Percentiles rank a stretch among this genome's conserved stretches.
phyloP scores from a whole-genome alignment of 2,797 vertebrate genomes.

The Erethizon dorsatum region DNA sequence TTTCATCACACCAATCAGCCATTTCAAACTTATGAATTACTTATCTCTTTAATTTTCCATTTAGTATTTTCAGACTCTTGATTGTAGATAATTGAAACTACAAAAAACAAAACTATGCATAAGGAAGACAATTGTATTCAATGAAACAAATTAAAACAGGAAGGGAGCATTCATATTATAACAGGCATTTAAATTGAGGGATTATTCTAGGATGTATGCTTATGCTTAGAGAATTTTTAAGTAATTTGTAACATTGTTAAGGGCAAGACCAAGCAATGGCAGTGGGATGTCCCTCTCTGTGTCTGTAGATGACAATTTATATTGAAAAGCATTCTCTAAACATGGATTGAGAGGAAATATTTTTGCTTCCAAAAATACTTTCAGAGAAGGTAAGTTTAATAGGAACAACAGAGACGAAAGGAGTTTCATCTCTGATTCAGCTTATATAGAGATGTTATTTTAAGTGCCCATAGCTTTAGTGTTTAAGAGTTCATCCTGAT shows the following conservation, averaged over 20 bases:
- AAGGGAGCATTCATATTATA: not conserved
- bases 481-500: not conserved
- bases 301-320: not conserved
- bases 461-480: not conserved
- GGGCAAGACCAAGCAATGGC: not conserved
- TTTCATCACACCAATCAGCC: not conserved
- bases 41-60: not conserved
- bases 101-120: not conserved
- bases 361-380: slow-evolving; percentile 26
- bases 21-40: not conserved
- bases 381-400: slow-evolving; percentile 33
- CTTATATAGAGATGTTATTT: not conserved
- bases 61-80: not conserved
- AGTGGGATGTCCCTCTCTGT: not conserved
- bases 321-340: slow-evolving; percentile 47
- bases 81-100: not conserved
- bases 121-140: not conserved
- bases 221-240: slow-evolving; percentile 29
- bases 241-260: slow-evolving; percentile 25
- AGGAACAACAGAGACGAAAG: not conserved
- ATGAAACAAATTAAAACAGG: not conserved
- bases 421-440: not conserved
- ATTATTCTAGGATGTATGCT: not conserved
- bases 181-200: not conserved
- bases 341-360: not conserved